Evolutionary conservation across 2,888 invertebrate genomes (phyloP), one percentile per base, ranked within the genome.

Genomic region (Diadegma fenestrale): DNA sequence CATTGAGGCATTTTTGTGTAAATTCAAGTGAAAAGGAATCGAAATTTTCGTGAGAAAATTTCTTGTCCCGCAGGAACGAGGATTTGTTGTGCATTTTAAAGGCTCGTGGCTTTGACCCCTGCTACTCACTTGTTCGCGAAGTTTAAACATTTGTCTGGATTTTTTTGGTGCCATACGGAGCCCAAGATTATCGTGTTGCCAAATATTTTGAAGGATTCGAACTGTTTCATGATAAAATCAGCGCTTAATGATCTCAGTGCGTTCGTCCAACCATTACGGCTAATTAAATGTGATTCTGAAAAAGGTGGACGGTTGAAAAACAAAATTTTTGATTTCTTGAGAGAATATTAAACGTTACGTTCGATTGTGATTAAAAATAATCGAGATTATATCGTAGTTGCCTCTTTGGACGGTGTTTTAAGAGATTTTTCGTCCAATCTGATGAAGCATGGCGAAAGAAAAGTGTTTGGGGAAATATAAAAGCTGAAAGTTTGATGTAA

Each of bases 301-400:
- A 61, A 63, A 22, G 10, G 4, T 45, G 43, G n/a, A n/a, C 30
- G 26, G 12, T 75, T 63, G 2, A 10, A 30, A 19, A 61, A 26
- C 22, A 26, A 30, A 14, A 33, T 76, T 64, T 76, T 51, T 83
- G 81, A 86, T 82, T 73, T 75, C 37, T 85, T 83, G 77, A 82
- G 71, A 68, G 75, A 63, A 82, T 84, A 86, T 82, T n/a, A 85
- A 88, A 83, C 80, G 87, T 89, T 87, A 86, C 63, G 82, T 85
- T 85, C 82, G 51, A 82, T 54, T 80, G 45, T 82, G 68, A 82
- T 82, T 68, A 54, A 85, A 85, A 54, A 87, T 83, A 82, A 88
- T 90, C 86, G 82, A 87, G 79, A 80, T 58, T 85, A 64, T 86
- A 88, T 89, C 90, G 80, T 83, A 86, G 85, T 86, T 86, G 86